Evolutionary conservation across 35 echinoderm and acorn worm species (phyloP), one percentile per base, ranked within the genome.

Genomic region (Amphiura filiformis): DNA sequence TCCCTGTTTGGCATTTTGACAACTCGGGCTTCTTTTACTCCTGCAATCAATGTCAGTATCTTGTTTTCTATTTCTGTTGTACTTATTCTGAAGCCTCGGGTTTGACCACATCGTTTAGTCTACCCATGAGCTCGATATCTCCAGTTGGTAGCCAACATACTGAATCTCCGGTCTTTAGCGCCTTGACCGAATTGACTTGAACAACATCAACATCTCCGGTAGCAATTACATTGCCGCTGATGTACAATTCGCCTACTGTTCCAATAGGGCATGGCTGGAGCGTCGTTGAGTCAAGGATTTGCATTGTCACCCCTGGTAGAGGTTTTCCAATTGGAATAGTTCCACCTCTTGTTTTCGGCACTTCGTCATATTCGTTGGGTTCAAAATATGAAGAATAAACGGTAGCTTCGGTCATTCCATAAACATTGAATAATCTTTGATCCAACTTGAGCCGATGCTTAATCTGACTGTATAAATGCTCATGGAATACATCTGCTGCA

Each of bases 401-500:
- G 38, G 78, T 80, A 32, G 78, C 78, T 39, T 80, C 78, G 13
- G 78, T 34, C 78, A 80, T 80, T n/a, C 78, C 78, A 80, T 80
- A 80, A 80, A 12, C 35, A 80, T 80, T 80, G 78, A 80, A 35
- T 26, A 80, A 80, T 80, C 78, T 34, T 80, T 80, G 78, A 80
- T 80, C 17, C 13, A 32, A 32, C 34, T 32, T 80, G 13, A 80
- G n/a, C 31, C n/a, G 28, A 31, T 32, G 5, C 38, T 31, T 80
- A 5, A 80, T 80, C 35, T 80, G 78, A 22, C 35, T 36, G 78
- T 80, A 80, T 36, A 80, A 15, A 32, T 80, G 78, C 35, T 39
- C 78, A 1, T 80, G 78, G 4, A 80, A 31, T 5, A 80, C 78
- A 39, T 80, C 78, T 13, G 78, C 13, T 80, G 13, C 78, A 34